phyloP scores from a whole-genome alignment of 1,140 invertebrate genomes.

The Aphaenogaster floridana region DNA sequence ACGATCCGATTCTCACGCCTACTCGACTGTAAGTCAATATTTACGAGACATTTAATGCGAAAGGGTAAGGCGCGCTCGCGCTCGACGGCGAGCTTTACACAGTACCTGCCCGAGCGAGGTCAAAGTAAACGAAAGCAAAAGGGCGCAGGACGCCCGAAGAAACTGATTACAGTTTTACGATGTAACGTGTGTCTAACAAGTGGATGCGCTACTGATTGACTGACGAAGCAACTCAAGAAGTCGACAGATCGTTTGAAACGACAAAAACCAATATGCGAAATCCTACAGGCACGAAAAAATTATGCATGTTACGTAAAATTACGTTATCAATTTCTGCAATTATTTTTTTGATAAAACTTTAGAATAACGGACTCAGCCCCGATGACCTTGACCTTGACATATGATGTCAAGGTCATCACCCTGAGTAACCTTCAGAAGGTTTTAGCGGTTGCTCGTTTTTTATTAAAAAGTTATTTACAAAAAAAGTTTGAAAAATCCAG shows the following conservation, averaged over 20 bases:
- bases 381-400: no score
- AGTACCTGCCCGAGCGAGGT: conserved; percentile 30
- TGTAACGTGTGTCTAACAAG: background rate
- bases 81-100: conserved; percentile 5
- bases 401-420: no score
- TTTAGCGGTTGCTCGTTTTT: no score
- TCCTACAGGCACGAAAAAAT: background rate
- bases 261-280: background rate
- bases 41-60: conserved; percentile 70
- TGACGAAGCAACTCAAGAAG: background rate
- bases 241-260: background rate
- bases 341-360: background rate
- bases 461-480: no score
- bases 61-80: conserved; percentile 44
- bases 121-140: conserved; percentile 46
- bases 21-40: conserved; percentile 71
- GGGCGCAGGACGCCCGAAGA: conserved; percentile 8
- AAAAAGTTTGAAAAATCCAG: no score
- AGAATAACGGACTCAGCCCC: no score
- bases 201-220: background rate
- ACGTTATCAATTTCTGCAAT: background rate
- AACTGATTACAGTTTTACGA: conserved; percentile 45
- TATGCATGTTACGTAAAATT: background rate
- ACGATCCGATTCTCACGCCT: conserved; percentile 68
- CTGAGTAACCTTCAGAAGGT: no score